Base-by-base conservation (phyloP, 2,888 invertebrate species). In the Cantharis rustica region DNA sequence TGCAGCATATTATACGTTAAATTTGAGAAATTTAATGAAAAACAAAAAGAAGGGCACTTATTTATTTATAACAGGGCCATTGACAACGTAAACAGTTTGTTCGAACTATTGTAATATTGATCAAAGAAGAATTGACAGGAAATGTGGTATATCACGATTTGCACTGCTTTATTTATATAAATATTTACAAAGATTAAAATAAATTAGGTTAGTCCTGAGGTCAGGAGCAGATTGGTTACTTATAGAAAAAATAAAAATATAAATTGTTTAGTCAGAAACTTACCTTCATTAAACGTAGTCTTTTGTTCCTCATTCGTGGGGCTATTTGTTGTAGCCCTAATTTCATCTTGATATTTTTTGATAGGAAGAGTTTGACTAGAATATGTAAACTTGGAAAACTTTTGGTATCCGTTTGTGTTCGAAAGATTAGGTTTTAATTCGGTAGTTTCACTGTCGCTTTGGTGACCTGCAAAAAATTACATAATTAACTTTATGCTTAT, bases 231-330 rank as follows among this genome's bases (percentile, higher is more conserved):
- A 47, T n/a, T 31, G 13, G 26, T 4, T 3, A 13, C 2, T 31
- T 31, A 20, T 20, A 20, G 20, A 20, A 2, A 5, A 20, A 20
- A 3, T 2, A 20, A 20, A 20, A 20, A 2, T 0, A 20, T 4
- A 20, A 3, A 20, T 20, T 20, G 20, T 27, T 11, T 10, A 3
- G 3, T 31, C 2, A 10, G 16, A 63, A 68, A 69, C 79, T 82
- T 82, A 89, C 89, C 89, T 87, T 91, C 91, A 85, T 91, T 90
- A 85, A 91, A 91, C 26, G 89, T 89, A 80, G 90, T 88, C 84
- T 90, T 90, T 23, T 88, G 89, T n/a, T 47, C 47, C 80, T 90
- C 89, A 63, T 88, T 87, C 68, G 87, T 84, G 64, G 87, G 88
- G 78, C 88, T 83, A 16, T 88, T 88, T 16, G 86, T 86, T 80